Percentiles rank a stretch among this genome's conserved stretches.
These are phyloP conservation scores for Saiga tatarica DNA, from an alignment of 2,113 vertebrate genomes.

Conservation along the genomic window DNA sequence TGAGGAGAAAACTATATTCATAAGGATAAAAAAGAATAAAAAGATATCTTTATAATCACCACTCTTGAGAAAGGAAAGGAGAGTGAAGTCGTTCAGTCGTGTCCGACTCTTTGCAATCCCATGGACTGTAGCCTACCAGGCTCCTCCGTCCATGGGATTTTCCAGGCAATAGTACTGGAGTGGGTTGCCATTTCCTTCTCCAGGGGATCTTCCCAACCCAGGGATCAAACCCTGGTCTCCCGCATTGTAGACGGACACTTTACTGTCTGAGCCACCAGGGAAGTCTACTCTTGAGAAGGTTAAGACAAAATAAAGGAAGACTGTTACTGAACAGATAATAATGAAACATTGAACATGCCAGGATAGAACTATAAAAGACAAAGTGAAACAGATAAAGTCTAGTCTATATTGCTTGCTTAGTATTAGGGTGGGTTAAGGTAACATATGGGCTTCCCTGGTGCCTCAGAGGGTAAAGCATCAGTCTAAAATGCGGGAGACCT, in stretches of 20 bases:
- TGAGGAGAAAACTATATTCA: neutral
- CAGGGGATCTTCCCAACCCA: no score
- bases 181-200: no score
- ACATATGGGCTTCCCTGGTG: neutral
- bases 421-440: neutral
- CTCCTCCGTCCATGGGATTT: no score
- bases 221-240: no score
- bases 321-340: neutral
- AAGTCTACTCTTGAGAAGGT: neutral
- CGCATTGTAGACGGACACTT: no score
- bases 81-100: no score
- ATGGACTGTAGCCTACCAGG: no score
- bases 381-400: neutral
- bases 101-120: no score
- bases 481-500: no score
- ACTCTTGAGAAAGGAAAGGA: neutral
- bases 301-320: neutral
- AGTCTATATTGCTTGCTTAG: neutral
- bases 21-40: neutral
- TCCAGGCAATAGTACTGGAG: no score
- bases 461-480: no score
- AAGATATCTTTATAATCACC: neutral
- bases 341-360: neutral
- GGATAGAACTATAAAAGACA: neutral
- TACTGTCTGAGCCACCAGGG: no score